Conservation (phyloP, 2,113 vertebrate genomes). For the Vanacampus margaritifer region DNA sequence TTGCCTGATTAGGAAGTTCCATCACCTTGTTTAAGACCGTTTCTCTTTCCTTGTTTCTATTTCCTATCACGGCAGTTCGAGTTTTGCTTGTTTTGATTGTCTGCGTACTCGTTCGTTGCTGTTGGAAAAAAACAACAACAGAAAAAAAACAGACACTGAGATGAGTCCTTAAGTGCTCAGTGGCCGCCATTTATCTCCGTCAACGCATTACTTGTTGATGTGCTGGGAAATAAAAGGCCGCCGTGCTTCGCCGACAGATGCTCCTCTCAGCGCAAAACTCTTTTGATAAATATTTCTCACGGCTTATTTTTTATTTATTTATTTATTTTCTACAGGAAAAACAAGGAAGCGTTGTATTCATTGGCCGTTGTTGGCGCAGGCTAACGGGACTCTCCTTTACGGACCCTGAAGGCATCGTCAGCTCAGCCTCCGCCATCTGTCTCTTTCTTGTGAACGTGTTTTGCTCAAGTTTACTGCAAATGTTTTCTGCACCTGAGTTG, state of each 20-base stretch:
- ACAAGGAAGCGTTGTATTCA: neutral
- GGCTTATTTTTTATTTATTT: neutral
- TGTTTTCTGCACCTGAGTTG: neutral
- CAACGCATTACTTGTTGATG: conserved; percentile 34
- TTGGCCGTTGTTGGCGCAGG: neutral
- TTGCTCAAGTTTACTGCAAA: neutral
- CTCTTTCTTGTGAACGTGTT: neutral
- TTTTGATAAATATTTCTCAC: neutral
- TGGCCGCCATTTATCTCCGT: conserved; percentile 15
- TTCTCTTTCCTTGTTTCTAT: too few species aligned
- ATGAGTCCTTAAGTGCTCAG: conserved; percentile 9
- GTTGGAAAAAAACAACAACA: neutral
- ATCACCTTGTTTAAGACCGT: too few species aligned
- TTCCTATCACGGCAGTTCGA: too few species aligned
- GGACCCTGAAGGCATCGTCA: neutral
- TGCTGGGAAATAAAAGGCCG: neutral
- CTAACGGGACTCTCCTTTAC: neutral
- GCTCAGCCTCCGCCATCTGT: neutral
- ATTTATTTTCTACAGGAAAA: neutral
- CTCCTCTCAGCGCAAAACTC: neutral
- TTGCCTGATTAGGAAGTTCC: too few species aligned
- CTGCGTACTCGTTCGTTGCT: neutral
- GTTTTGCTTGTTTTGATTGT: too few species aligned
- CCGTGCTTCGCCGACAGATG: neutral
- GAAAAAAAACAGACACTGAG: too few species aligned